Percentiles rank a stretch among this genome's conserved stretches.
These are phyloP conservation scores for Drosophila elegans DNA, from an alignment of 1,140 invertebrate genomes.

Conservation along the genomic window DNA sequence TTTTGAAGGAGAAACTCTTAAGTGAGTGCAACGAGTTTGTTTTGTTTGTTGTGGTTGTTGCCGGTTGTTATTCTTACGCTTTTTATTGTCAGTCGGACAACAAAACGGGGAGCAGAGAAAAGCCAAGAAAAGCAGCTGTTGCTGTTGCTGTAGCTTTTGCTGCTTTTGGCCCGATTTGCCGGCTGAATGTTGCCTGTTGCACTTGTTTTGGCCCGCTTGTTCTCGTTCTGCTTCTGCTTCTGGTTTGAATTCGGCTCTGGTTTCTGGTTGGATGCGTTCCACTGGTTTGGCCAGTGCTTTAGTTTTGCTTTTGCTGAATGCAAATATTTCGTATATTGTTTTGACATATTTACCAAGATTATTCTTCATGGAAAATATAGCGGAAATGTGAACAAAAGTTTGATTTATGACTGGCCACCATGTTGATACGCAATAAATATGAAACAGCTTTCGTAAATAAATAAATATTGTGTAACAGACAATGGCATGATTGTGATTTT, in stretches of 20 bases:
- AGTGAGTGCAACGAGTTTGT: constrained; percentile 57
- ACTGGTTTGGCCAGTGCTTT: constrained; percentile 21
- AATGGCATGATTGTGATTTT: constrained; percentile 2
- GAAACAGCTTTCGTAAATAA: constrained; percentile 9
- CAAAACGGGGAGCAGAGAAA: constrained; percentile 8
- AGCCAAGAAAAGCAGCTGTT: constrained; percentile 20
- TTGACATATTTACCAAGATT: constrained; percentile 4
- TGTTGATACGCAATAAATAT: constrained; percentile 11
- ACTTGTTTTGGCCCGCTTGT: constrained; percentile 61
- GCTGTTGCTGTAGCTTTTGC: constrained; percentile 10
- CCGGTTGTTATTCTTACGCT: constrained; percentile 16
- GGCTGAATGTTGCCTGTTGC: constrained; percentile 62
- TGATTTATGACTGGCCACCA: constrained; percentile 20
- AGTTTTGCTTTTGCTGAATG: constrained; percentile 43
- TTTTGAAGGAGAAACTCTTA: constrained; percentile 21
- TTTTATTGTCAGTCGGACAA: constrained; percentile 29
- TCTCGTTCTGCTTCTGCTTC: constrained; percentile 44
- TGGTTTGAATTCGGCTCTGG: constrained; percentile 24
- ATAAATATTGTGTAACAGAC: constrained; percentile 10
- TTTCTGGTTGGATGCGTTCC: constrained; percentile 30
- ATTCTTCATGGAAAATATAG: constrained; percentile 11
- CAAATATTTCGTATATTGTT: constrained; percentile 38
- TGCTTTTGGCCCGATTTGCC: constrained; percentile 53
- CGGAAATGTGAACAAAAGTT: constrained; percentile 26
- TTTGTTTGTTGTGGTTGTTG: constrained; percentile 21